Conservation (phyloP, 2,113 vertebrate species). For the Vanacampus margaritifer region DNA sequence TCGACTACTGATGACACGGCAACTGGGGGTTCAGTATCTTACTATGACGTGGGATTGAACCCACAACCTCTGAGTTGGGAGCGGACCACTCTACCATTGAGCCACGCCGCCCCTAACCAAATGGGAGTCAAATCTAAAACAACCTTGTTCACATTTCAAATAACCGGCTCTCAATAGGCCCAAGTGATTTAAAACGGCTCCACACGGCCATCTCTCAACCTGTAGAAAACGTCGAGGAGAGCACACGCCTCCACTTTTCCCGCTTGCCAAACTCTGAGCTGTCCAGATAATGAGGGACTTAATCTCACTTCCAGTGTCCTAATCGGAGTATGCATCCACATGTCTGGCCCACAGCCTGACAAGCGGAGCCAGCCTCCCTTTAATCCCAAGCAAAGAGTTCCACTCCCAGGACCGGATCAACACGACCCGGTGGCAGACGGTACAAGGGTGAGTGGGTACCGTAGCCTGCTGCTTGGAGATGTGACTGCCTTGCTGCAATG, state of each 20-base stretch:
- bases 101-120: background rate
- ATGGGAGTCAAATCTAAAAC: slow-evolving; percentile 16
- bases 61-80: too few relatives aligned
- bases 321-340: slow-evolving; percentile 40
- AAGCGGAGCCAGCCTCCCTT: slow-evolving; percentile 43
- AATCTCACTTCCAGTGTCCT: slow-evolving; percentile 27
- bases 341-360: slow-evolving; percentile 53
- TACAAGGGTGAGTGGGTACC: slow-evolving; percentile 29
- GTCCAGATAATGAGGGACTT: slow-evolving; percentile 25
- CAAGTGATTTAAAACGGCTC: slow-evolving; percentile 21
- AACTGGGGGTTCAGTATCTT: too few relatives aligned
- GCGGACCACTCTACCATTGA: too few relatives aligned
- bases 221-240: background rate
- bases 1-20: too few relatives aligned
- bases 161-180: slow-evolving; percentile 3
- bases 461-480: slow-evolving; percentile 53
- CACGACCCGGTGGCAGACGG: slow-evolving; percentile 17
- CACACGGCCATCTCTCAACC: slow-evolving; percentile 1
- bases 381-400: slow-evolving; percentile 60
- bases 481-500: slow-evolving; percentile 58
- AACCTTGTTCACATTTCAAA: slow-evolving; percentile 21
- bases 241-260: slow-evolving; percentile 1
- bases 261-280: slow-evolving; percentile 15
- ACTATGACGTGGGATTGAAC: too few relatives aligned
- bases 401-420: slow-evolving; percentile 32